Base-by-base conservation (phyloP, 2,113 vertebrate genomes). In the western clawed frog (Xenopus tropicalis) region DNA sequence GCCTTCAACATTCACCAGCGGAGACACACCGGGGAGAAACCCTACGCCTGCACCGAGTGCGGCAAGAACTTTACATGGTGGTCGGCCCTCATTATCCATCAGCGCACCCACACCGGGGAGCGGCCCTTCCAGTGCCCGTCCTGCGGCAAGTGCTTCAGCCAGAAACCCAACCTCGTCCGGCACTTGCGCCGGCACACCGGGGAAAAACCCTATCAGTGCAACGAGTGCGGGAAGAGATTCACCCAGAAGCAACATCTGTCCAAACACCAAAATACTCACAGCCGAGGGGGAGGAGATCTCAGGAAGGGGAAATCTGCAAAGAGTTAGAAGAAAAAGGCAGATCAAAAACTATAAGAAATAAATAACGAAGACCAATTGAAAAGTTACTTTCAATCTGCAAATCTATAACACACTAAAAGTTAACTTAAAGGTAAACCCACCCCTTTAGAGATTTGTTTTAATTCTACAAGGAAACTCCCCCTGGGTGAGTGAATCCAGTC, bases 1-100 rank as follows among this genome's bases (percentile, higher is more conserved):
- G 86, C 86, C 78, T 81, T 88, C 24, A 78, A 84, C 77, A 83
- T 86, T 77, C 87, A 88, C 65, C 86, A 88, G 78, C 82, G 84
- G 77, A 87, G 79, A 19, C 87, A 88, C 82, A 86, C 86, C 0
- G 86, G 83, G 1, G 85, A 85, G 80, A 79, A 85, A 6, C 86
- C 86, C 58, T 88, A 84, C 76, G 21, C 80, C 14, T 86, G 84
- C 54, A 67, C 79, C 0, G 83, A 81, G 68, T 88, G 87, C 6
- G 74, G 79, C 4, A 69, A 57, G 13, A 8, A 10, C 14, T 69
- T 69, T 12, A 69, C 23, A 9, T 73, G 85, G 69, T 80, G 84
- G 80, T 25, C 57, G 11, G 17, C 1, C 17, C 77, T 71, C 0
- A 10, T 64, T 20, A 14, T 29, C 2, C 72, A 46, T 22, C 4